phyloP scores from a whole-genome alignment of 1,140 invertebrate genomes.

The Aplysia californica region DNA sequence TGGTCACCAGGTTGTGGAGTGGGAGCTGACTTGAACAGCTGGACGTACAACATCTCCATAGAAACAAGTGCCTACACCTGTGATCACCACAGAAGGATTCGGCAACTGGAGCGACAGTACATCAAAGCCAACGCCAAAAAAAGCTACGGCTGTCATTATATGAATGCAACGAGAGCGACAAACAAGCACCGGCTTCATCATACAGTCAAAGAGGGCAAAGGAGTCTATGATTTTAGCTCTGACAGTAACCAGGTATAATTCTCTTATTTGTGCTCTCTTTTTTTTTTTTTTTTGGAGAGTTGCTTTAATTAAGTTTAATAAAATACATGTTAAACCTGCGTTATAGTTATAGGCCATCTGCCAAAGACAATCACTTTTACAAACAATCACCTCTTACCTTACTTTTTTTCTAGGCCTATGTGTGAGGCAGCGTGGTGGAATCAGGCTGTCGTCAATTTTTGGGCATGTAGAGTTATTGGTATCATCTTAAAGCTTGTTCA shows the following conservation, averaged over 20 bases:
- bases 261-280: too few relatives aligned
- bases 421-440: too few relatives aligned
- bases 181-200: not conserved
- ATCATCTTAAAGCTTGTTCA: too few relatives aligned
- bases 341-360: too few relatives aligned
- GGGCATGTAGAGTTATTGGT: too few relatives aligned
- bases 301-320: not conserved
- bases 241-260: too few relatives aligned
- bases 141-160: not conserved
- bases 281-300: not conserved
- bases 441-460: too few relatives aligned
- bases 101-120: slow-evolving; percentile 45
- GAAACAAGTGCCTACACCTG: slow-evolving; percentile 53
- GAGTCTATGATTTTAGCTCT: too few relatives aligned
- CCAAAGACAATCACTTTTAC: too few relatives aligned
- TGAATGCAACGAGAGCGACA: not conserved
- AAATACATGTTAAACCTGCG: too few relatives aligned
- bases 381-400: too few relatives aligned
- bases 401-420: too few relatives aligned
- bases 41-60: slow-evolving; percentile 55
- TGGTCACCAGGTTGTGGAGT: slow-evolving; percentile 8
- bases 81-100: slow-evolving; percentile 40
- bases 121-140: slow-evolving; percentile 21
- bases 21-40: slow-evolving; percentile 44
- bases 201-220: not conserved